phyloP scores from a whole-genome alignment of 2,888 invertebrate genomes.

The Halictus ligatus region DNA sequence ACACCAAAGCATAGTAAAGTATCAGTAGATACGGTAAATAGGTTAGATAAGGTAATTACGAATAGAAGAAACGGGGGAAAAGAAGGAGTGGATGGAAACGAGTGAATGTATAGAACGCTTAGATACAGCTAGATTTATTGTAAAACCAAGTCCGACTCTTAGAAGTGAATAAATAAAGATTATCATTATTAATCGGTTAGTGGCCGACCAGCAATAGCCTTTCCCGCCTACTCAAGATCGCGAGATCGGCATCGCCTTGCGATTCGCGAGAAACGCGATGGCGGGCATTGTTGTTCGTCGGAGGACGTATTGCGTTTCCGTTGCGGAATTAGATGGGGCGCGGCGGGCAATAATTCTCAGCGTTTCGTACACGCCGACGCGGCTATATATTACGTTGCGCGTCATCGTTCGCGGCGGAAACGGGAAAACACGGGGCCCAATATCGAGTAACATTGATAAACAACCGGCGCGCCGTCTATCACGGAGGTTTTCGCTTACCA shows the following conservation, averaged over 20 bases:
- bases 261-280: neutral
- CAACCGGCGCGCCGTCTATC: conserved; percentile 40
- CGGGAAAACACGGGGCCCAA: conserved; percentile 17
- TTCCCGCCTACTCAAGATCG: neutral
- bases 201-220: neutral
- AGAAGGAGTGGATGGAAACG: too few relatives aligned
- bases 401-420: conserved; percentile 26
- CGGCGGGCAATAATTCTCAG: conserved; percentile 25
- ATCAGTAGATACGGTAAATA: too few relatives aligned
- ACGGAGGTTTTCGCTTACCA: conserved; percentile 32
- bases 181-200: too few relatives aligned
- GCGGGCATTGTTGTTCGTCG: conserved; percentile 1
- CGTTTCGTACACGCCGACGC: neutral
- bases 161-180: too few relatives aligned
- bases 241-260: conserved; percentile 3
- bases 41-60: too few relatives aligned
- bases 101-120: too few relatives aligned
- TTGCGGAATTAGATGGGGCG: conserved; percentile 15
- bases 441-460: conserved; percentile 56
- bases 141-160: too few relatives aligned
- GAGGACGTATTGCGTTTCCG: conserved; percentile 31
- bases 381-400: conserved; percentile 23
- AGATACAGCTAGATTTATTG: too few relatives aligned
- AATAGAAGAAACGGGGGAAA: too few relatives aligned
- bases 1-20: too few relatives aligned